These are phyloP conservation scores for Ornithoptera alexandrae DNA, from an alignment of 2,888 invertebrate genomes.

Conservation along the genomic window DNA sequence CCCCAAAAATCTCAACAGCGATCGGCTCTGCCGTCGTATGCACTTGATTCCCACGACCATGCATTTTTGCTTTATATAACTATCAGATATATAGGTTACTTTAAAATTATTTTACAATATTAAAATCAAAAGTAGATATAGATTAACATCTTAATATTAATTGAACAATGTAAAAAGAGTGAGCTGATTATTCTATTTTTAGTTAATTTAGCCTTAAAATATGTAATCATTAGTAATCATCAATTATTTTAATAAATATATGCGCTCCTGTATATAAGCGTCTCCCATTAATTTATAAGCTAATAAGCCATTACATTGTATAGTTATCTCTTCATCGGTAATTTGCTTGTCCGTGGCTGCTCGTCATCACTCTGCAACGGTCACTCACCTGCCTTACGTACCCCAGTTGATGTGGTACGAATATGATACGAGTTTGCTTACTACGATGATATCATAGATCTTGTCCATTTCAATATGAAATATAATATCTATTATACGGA, in stretches of 20 bases:
- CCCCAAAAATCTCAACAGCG: too few relatives aligned
- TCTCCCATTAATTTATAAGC: neutral
- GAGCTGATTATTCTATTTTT: too few relatives aligned
- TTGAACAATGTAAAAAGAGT: too few relatives aligned
- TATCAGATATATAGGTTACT: too few relatives aligned
- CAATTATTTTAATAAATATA: neutral
- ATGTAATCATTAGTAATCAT: neutral
- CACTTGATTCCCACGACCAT: too few relatives aligned
- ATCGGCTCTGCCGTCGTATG: too few relatives aligned
- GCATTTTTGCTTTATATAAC: too few relatives aligned
- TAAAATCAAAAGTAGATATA: too few relatives aligned
- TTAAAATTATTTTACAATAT: too few relatives aligned
- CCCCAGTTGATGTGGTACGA: conserved; percentile 26
- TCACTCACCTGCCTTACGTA: conserved; percentile 39
- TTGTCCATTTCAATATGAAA: conserved; percentile 19
- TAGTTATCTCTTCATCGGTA: conserved; percentile 28
- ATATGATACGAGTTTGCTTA: conserved; percentile 27
- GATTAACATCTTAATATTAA: too few relatives aligned
- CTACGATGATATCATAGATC: conserved; percentile 30
- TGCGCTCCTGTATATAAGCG: neutral
- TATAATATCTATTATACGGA: conserved; percentile 24
- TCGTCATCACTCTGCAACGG: conserved; percentile 34
- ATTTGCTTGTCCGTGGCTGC: conserved; percentile 34
- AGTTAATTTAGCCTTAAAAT: too few relatives aligned
- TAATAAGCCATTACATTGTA: conserved; percentile 15